Evolutionary conservation across 1,140 invertebrate species (phyloP).

Genomic region (Caerostris darwini): DNA sequence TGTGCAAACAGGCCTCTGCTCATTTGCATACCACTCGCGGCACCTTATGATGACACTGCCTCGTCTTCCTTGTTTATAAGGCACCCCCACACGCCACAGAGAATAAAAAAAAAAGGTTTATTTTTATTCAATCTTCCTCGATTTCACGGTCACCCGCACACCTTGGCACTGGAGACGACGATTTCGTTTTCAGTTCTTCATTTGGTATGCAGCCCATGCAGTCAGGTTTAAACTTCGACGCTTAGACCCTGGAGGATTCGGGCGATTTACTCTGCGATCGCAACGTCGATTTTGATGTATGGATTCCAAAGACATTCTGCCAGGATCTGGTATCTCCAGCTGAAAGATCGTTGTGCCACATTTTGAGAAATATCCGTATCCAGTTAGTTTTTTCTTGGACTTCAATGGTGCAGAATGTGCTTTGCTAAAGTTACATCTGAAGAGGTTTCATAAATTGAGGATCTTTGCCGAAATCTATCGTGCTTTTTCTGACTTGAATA

Average conservation of each 20-base stretch:
- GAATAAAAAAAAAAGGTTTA: background rate
- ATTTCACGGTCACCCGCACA: conserved; percentile 61
- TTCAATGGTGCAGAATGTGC: background rate
- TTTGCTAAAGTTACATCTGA: background rate
- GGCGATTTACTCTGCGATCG: background rate
- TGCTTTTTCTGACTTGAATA: too few species aligned
- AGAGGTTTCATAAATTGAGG: background rate
- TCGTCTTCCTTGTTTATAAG: conserved; percentile 63
- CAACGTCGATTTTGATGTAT: background rate
- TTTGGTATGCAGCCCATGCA: background rate
- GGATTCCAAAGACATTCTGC: background rate
- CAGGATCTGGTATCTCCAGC: background rate
- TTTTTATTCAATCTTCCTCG: conserved; percentile 48
- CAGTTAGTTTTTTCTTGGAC: background rate
- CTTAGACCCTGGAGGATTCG: background rate
- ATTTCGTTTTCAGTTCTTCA: background rate
- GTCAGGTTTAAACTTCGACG: background rate
- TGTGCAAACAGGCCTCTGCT: conserved; percentile 17
- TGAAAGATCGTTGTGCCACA: background rate
- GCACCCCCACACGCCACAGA: conserved; percentile 45
- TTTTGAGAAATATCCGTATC: too few species aligned
- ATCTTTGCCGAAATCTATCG: too few species aligned
- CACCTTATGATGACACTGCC: background rate
- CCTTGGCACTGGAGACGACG: background rate
- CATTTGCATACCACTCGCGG: conserved; percentile 22